A percentile compares a stretch with the other conserved stretches of the same genome.
Evolutionary conservation across 2,888 invertebrate genomes (phyloP).

Genomic region (Folsomia candida): DNA sequence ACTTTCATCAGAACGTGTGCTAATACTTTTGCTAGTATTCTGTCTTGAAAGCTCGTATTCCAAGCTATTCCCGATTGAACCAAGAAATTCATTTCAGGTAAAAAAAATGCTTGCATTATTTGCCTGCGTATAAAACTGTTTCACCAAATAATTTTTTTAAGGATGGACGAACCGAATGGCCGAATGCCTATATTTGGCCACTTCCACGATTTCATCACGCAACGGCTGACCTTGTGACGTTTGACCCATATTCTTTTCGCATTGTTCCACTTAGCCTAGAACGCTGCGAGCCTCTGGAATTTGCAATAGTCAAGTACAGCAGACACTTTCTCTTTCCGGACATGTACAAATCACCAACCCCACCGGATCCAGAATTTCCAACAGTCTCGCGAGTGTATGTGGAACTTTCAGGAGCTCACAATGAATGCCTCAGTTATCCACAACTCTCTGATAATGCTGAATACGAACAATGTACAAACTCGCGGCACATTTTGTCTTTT

Average conservation of each 20-base stretch:
- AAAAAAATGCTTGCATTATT: too few species aligned
- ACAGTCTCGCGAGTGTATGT: conserved; percentile 23
- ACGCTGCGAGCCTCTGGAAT: conserved; percentile 34
- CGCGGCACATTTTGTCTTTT: background rate
- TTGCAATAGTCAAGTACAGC: conserved; percentile 35
- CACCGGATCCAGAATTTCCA: conserved; percentile 22
- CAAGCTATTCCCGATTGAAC: conserved; percentile 30
- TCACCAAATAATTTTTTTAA: conserved; percentile 7
- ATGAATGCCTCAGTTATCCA: conserved; percentile 31
- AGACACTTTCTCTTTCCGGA: conserved; percentile 28
- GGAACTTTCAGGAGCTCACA: conserved; percentile 13
- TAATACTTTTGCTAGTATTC: background rate
- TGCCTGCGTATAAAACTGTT: background rate
- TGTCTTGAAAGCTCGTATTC: background rate
- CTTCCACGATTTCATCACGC: conserved; percentile 32
- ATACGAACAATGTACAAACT: conserved; percentile 33
- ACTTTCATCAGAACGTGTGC: background rate
- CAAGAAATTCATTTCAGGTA: conserved; percentile 35
- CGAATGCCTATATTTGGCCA: conserved; percentile 41
- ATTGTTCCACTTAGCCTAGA: conserved; percentile 16
- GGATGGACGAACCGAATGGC: conserved; percentile 27
- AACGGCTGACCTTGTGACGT: conserved; percentile 19
- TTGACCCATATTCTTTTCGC: conserved; percentile 26
- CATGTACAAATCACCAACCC: conserved; percentile 11
- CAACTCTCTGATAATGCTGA: conserved; percentile 22